Percentiles rank a stretch among this genome's conserved stretches.
Evolutionary conservation across 2,888 invertebrate species (phyloP).

Genomic region (Oxystoma pomonae): DNA sequence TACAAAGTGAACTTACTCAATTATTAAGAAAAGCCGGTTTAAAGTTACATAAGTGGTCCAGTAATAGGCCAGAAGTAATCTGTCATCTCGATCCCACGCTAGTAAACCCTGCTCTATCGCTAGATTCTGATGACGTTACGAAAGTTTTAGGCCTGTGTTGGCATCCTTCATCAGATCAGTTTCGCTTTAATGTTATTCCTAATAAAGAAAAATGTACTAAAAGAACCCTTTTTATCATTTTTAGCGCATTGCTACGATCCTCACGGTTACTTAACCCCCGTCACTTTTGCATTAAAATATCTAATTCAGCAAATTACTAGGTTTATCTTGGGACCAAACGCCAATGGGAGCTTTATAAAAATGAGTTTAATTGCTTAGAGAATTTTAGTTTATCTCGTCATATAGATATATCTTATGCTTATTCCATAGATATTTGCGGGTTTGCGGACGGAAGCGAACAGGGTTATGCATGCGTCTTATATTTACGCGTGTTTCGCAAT

Average conservation of each 20-base stretch:
- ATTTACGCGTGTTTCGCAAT: not conserved
- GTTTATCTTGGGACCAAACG: not conserved
- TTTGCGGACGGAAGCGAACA: not conserved
- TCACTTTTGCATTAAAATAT: not conserved
- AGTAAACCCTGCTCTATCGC: not conserved
- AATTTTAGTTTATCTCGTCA: not conserved
- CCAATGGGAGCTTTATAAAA: not conserved
- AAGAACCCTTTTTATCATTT: not conserved
- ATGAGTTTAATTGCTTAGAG: not conserved
- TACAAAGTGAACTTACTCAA: not conserved
- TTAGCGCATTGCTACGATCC: constrained; percentile 1
- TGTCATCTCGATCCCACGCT: not conserved
- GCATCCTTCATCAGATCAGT: not conserved
- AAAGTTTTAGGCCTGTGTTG: constrained; percentile 22
- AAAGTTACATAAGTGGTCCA: not conserved
- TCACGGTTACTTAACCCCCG: not conserved
- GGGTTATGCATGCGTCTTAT: not conserved
- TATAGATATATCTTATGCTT: not conserved
- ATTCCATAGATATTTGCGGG: not conserved
- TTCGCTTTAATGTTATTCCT: not conserved
- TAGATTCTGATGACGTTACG: not conserved
- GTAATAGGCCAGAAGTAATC: not conserved
- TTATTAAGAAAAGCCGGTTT: not conserved
- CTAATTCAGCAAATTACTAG: constrained; percentile 1
- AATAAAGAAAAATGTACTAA: not conserved